Conservation (phyloP, 1,140 invertebrate genomes). For the Trichomalopsis sarcophagae region DNA sequence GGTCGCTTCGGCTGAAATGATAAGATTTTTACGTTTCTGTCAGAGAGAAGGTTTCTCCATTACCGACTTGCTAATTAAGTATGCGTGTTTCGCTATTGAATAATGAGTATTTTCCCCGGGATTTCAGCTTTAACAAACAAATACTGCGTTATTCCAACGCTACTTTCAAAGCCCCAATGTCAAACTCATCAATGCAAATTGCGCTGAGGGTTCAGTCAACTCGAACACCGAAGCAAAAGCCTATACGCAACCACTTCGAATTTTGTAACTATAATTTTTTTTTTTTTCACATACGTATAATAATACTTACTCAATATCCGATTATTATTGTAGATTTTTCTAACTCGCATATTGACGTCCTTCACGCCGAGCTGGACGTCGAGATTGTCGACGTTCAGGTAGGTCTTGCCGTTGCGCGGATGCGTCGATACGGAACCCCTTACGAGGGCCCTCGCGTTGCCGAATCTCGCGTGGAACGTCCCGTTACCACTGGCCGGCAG, state of each 20-base stretch:
- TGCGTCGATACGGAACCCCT: slow-evolving; percentile 77
- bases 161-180: not conserved
- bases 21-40: slow-evolving; percentile 14
- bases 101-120: no score
- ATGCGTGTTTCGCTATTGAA: no score
- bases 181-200: not conserved
- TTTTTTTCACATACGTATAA: not conserved
- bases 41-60: not conserved
- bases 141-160: no score
- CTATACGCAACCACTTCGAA: not conserved
- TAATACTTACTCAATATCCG: slow-evolving; percentile 80
- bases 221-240: not conserved
- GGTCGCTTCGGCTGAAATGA: slow-evolving; percentile 80
- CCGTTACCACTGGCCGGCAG: slow-evolving; percentile 83
- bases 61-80: no score
- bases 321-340: slow-evolving; percentile 82
- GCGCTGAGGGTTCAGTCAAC: not conserved
- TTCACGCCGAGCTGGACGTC: slow-evolving; percentile 80
- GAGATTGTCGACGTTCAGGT: slow-evolving; percentile 79
- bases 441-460: slow-evolving; percentile 78
- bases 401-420: slow-evolving; percentile 73
- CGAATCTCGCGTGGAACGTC: slow-evolving; percentile 81
- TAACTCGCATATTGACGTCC: slow-evolving; percentile 80
- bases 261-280: not conserved
- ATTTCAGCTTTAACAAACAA: no score